Evolutionary conservation across 2,888 invertebrate species (phyloP).

Genomic region (Diaperis boleti): DNA sequence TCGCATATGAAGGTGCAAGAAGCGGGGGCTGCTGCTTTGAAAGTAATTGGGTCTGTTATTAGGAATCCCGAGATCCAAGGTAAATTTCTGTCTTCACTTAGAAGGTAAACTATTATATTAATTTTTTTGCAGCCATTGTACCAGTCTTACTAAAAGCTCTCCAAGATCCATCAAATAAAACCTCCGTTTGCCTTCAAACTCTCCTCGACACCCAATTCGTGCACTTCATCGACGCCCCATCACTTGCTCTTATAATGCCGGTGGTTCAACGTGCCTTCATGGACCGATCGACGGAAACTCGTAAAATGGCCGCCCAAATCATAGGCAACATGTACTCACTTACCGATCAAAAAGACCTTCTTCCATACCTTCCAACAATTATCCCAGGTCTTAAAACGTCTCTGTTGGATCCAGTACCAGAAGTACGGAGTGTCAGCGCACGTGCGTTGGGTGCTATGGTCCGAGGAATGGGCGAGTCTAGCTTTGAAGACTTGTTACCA

Average conservation of each 20-base stretch:
- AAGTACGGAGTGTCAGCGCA: slow-evolving; percentile 96
- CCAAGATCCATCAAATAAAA: slow-evolving; percentile 96
- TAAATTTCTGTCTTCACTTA: slow-evolving; percentile 51
- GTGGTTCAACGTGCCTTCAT: slow-evolving; percentile 98
- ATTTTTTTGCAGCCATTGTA: slow-evolving; percentile 76
- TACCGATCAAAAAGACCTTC: slow-evolving; percentile 97
- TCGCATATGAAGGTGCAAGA: slow-evolving; percentile 96
- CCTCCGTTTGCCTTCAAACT: slow-evolving; percentile 92
- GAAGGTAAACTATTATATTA: neutral
- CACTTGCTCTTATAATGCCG: slow-evolving; percentile 98
- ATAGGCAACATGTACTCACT: slow-evolving; percentile 99
- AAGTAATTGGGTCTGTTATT: slow-evolving; percentile 97
- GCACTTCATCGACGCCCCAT: slow-evolving; percentile 99
- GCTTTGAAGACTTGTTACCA: slow-evolving; percentile 95
- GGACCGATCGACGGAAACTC: slow-evolving; percentile 96
- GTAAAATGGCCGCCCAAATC: slow-evolving; percentile 99
- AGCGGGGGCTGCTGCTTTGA: slow-evolving; percentile 95
- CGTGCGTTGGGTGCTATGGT: slow-evolving; percentile 98
- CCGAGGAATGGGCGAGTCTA: slow-evolving; percentile 95
- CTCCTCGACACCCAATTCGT: slow-evolving; percentile 97
- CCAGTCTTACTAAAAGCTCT: slow-evolving; percentile 89
- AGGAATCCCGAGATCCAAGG: slow-evolving; percentile 98
- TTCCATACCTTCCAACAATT: slow-evolving; percentile 95
- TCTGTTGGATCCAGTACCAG: slow-evolving; percentile 97
- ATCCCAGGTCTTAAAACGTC: slow-evolving; percentile 97